Evolutionary conservation across 1,140 invertebrate genomes (phyloP).

Genomic region (Plectrocnemia conspersa): DNA sequence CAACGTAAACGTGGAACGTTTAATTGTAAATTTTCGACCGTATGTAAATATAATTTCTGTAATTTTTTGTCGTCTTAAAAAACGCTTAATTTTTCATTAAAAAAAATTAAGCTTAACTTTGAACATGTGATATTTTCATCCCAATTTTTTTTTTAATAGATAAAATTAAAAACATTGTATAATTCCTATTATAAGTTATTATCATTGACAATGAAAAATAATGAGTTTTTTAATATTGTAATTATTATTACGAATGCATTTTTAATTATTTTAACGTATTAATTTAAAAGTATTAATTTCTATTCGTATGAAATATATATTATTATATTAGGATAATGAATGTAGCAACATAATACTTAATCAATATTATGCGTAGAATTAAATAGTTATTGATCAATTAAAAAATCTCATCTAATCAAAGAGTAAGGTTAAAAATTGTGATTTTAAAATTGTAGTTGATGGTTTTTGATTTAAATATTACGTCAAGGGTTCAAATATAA

Average conservation of each 20-base stretch:
- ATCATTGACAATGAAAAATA: no score
- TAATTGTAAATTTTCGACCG: background rate
- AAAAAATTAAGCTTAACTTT: constrained; percentile 52
- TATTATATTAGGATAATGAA: constrained; percentile 26
- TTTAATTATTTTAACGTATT: constrained; percentile 4
- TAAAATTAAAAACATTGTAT: constrained; percentile 20
- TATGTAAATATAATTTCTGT: no score
- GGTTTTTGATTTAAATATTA: no score
- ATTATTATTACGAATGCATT: constrained; percentile 10
- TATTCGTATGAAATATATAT: background rate
- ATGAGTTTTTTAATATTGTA: constrained; percentile 10
- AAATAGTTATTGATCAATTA: constrained; percentile 18
- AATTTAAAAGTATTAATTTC: constrained; percentile 10
- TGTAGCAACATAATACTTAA: constrained; percentile 28
- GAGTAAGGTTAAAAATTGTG: no score
- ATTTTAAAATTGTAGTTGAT: no score
- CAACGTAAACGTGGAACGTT: background rate
- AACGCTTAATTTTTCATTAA: constrained; percentile 33
- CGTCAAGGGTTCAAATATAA: no score
- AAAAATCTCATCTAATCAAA: background rate
- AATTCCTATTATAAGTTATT: constrained; percentile 16
- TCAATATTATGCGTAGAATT: constrained; percentile 30
- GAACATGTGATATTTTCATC: constrained; percentile 52
- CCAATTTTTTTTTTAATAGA: constrained; percentile 15
- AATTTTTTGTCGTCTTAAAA: constrained; percentile 34